Conservation (phyloP, 23 tunicate genomes). For the Styela clava region DNA sequence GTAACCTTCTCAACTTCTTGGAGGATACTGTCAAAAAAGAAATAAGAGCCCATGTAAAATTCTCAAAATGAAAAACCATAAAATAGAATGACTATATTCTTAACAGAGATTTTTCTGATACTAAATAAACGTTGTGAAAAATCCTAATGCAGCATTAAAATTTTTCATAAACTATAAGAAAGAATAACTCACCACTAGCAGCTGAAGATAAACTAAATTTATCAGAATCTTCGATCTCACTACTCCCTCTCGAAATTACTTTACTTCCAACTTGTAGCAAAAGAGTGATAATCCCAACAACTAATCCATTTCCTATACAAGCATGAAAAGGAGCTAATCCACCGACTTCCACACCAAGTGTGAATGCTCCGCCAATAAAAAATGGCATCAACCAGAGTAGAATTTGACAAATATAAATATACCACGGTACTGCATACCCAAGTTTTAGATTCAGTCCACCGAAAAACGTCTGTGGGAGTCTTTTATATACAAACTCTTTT, state of each 20-base stretch:
- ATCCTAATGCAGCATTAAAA: too few relatives aligned
- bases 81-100: too few relatives aligned
- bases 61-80: too few relatives aligned
- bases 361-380: slow-evolving; percentile 42
- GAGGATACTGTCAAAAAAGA: neutral
- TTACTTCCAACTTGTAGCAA: slow-evolving; percentile 24
- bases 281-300: slow-evolving; percentile 36
- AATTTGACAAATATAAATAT: slow-evolving; percentile 50
- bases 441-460: slow-evolving; percentile 62
- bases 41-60: neutral
- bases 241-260: slow-evolving; percentile 2
- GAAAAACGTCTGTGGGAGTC: slow-evolving; percentile 71
- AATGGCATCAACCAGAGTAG: slow-evolving; percentile 61
- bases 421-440: slow-evolving; percentile 54
- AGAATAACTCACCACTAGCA: neutral
- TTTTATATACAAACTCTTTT: slow-evolving; percentile 42
- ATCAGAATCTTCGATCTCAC: neutral
- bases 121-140: too few relatives aligned
- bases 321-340: slow-evolving; percentile 25
- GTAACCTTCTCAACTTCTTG: slow-evolving; percentile 8
- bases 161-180: too few relatives aligned
- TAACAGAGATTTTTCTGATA: too few relatives aligned
- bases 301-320: slow-evolving; percentile 22
- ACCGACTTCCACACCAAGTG: slow-evolving; percentile 43
- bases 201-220: neutral